Conservation (phyloP, 2,113 vertebrate genomes). For the Phylloscopus trochilus region DNA sequence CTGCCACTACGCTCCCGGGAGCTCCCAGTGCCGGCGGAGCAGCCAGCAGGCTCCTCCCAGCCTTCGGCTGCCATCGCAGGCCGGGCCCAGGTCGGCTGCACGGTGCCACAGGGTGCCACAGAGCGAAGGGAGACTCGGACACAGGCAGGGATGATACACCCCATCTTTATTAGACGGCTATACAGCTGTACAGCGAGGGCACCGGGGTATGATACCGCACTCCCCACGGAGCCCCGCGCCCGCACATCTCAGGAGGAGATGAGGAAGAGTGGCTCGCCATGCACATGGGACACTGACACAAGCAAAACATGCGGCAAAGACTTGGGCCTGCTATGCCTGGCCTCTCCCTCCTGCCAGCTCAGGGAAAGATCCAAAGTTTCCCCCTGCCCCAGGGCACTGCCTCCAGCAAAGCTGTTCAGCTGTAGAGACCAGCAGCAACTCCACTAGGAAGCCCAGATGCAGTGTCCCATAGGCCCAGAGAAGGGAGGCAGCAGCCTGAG, state of each 20-base stretch:
- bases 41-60: neutral
- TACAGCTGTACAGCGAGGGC: constrained; percentile 24
- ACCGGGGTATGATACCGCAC: neutral
- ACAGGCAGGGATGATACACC: neutral
- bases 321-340: neutral
- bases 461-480: neutral
- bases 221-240: neutral
- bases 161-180: constrained; percentile 59
- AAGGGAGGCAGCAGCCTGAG: neutral
- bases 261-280: constrained; percentile 19
- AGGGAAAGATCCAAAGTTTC: neutral
- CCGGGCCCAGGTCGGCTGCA: neutral
- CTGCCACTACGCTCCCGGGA: neutral
- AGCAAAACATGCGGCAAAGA: constrained; percentile 35
- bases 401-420: fast-evolving
- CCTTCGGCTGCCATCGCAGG: neutral
- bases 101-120: fast-evolving
- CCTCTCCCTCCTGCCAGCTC: neutral
- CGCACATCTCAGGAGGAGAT: neutral
- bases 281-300: constrained; percentile 44
- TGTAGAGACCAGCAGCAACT: neutral
- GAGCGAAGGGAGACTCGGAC: neutral
- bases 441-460: fast-evolving
- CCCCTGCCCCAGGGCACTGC: neutral
- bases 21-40: neutral